phyloP scores from a whole-genome alignment of 2,113 vertebrate species.

The Benitochromis conjunctus region DNA sequence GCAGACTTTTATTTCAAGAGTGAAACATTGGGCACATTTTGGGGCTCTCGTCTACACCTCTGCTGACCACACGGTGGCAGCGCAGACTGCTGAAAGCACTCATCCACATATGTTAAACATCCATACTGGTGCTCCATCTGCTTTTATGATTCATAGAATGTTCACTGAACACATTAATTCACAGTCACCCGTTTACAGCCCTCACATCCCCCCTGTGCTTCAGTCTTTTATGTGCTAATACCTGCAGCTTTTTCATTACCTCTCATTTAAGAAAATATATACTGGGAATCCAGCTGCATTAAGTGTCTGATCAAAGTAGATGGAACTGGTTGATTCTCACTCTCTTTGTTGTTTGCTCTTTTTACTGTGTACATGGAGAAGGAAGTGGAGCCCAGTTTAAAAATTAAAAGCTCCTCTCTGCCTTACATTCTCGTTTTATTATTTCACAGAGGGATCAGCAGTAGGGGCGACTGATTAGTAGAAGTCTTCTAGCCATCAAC shows the following conservation, averaged over 20 bases:
- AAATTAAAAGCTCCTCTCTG: slow-evolving; percentile 1
- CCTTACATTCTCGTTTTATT: background rate
- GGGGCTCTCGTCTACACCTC: background rate
- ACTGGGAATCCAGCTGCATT: background rate
- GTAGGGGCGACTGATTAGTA: background rate
- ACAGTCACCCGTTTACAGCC: slow-evolving; percentile 26
- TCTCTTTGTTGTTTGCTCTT: background rate
- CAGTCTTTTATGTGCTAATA: slow-evolving; percentile 7
- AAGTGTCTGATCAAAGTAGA: slow-evolving; percentile 13
- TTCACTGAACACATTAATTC: slow-evolving; percentile 44
- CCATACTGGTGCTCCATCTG: slow-evolving; percentile 25
- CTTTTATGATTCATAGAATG: slow-evolving; percentile 47
- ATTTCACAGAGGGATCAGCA: background rate
- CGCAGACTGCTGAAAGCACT: background rate
- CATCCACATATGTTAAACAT: background rate
- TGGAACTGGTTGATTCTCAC: background rate
- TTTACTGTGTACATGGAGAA: background rate
- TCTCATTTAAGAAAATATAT: slow-evolving; percentile 4
- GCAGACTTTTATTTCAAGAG: background rate
- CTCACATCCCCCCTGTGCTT: slow-evolving; percentile 15
- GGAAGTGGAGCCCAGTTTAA: background rate
- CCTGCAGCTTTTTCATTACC: slow-evolving; percentile 23
- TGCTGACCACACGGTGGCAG: slow-evolving; percentile 43
- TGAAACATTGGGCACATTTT: background rate
- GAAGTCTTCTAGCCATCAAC: background rate